Evolutionary conservation across 2,888 invertebrate genomes (phyloP), one percentile per base, ranked within the genome.

Genomic region (Pollenia griseotomentosa): DNA sequence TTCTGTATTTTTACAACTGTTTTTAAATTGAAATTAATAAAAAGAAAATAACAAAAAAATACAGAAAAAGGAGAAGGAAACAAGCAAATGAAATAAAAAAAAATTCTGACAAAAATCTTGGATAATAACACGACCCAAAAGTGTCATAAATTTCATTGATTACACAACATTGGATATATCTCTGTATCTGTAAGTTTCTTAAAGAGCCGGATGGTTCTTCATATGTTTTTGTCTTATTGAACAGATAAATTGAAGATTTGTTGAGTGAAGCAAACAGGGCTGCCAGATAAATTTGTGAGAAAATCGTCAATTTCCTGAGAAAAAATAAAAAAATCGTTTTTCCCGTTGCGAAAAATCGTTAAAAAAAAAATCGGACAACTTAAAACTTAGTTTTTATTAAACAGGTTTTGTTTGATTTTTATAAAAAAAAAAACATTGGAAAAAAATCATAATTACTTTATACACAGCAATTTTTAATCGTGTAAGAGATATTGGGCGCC

Each of bases 121-220:
- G 48, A 48, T 61, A 61, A 74, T 40, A 74, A 61, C 5, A 61
- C 40, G 33, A 40, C 74, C 61, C 74, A 74, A 74, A 61, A 74
- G 74, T 74, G 61, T 74, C 51, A 51, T 74, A 74, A 61, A 40
- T 74, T 74, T 74, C 61, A 51, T 61, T 74, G 40, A 61, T 61
- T 61, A 51, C 11, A 53, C 33, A 33, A 40, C 53, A 53, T 70
- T 70, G 23, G 2, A 33, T 57, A 6, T 11, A 4, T 23, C 19
- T 55, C 55, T 11, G 66, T 19, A 10, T 40, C n/a, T 51, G 7
- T 46, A 10, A 12, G 0, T 40, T 70, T 55, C n/a, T 7, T 42
- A 55, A 12, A 40, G 2, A 12, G 40, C 2, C 33, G 59, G 59
- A 59, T 59, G 57, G 11, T n/a, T n/a, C n/a, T 51, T 55, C 57